Percentiles rank a stretch among this genome's conserved stretches.
Evolutionary conservation across 2,113 vertebrate species (phyloP).

Genomic region (Cottus gobio): DNA sequence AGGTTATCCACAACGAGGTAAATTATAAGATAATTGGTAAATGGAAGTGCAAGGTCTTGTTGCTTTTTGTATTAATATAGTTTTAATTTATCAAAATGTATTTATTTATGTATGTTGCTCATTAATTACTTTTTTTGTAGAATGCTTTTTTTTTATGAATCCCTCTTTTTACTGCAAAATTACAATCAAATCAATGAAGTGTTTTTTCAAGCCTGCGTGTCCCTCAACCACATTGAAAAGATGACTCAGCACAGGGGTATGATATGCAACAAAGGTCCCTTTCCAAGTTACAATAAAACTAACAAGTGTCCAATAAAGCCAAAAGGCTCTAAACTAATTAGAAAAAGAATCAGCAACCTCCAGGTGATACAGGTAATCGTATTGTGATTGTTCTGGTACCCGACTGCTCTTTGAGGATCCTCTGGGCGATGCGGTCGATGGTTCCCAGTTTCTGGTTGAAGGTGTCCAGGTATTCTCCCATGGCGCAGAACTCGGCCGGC

Average conservation of each 20-base stretch:
- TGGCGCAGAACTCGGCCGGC: conserved; percentile 91
- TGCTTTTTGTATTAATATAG: no score
- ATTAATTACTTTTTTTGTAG: background rate
- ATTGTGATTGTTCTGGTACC: conserved; percentile 79
- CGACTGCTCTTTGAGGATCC: conserved; percentile 96
- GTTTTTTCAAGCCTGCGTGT: background rate
- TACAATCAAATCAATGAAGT: background rate
- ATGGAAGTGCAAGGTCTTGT: background rate
- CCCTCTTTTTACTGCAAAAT: background rate
- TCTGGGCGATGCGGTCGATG: conserved; percentile 96
- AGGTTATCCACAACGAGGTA: no score
- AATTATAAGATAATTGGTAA: background rate
- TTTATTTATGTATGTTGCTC: background rate
- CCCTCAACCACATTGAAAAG: no score
- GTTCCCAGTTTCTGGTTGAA: conserved; percentile 97
- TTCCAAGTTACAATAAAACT: background rate
- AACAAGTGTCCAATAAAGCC: background rate
- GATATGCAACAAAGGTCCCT: background rate
- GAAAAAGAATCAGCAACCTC: background rate
- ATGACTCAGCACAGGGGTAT: background rate
- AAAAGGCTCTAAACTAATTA: background rate
- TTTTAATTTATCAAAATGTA: background rate
- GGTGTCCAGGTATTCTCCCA: conserved; percentile 94
- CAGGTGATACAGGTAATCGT: no score
- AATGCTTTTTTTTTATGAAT: background rate